Evolutionary conservation across 2,797 vertebrate genomes (phyloP), one percentile per base, ranked within the genome.

Genomic region (Heteromormyrus szaboi): DNA sequence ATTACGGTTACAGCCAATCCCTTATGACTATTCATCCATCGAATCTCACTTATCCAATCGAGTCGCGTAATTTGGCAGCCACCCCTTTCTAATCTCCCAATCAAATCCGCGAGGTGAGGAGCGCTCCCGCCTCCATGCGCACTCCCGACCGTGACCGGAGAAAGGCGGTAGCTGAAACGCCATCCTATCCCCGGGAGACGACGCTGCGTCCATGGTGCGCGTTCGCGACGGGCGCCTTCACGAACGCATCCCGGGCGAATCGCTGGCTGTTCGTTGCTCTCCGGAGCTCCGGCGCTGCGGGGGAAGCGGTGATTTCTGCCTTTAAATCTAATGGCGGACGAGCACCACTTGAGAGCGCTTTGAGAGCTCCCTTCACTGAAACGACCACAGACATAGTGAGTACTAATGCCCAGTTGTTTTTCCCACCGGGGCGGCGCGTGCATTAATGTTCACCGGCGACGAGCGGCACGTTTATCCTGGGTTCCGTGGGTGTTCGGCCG

Each of bases 401-500:
- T 95, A 89, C 41, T 54, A 72, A 84, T 62, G 87, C 86, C 85
- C 56, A 12, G 65, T 37, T 92, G 54, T 81, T 59, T 50, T 22
- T 89, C 89, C 88, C 92, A 50, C 41, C 19, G 44, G n/a, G 79
- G 79, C 19, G 79, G 92, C 91, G 89, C 93, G 90, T 93, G 93
- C 91, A 91, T 90, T 89, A 76, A 91, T 59, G 87, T 17, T 14
- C 65, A 14, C 29, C 29, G 65, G 29, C 65, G 41, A 68, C 5
- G 17, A 37, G 51, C 12, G 33, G 37, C 88, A 81, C 50, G 88
- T 81, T 90, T 89, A 92, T 33, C 92, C 91, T 90, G 90, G 90
- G 91, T 94, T 93, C 93, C 90, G 91, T 91, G 89, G 90, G 92
- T 93, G 93, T 96, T 95, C 95, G 25, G 48, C 12, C 89, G 86